A percentile compares a stretch with the other conserved stretches of the same genome.
phyloP scores from a whole-genome alignment of 2,797 vertebrate genomes.

The Rallus crepitans region DNA sequence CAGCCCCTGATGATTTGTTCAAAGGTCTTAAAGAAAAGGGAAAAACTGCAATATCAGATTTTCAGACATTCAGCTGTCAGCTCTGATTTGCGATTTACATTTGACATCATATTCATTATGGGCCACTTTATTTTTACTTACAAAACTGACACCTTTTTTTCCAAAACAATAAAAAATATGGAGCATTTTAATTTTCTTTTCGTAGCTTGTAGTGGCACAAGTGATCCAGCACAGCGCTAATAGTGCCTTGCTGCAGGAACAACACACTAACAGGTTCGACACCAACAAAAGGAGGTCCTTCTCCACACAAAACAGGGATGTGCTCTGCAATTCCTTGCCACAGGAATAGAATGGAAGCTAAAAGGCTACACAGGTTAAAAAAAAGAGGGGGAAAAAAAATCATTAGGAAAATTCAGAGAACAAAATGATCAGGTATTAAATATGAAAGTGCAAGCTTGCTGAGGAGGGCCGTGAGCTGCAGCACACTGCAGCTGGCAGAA shows the following conservation, averaged over 20 bases:
- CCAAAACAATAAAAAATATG: not conserved
- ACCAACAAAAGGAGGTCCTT: not conserved
- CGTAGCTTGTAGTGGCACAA: not conserved
- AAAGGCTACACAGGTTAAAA: not conserved
- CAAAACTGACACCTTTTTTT: not conserved
- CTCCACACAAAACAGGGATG: not conserved
- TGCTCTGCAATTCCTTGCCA: not conserved
- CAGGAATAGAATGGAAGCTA: not conserved
- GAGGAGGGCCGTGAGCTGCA: not conserved
- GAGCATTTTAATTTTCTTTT: not conserved
- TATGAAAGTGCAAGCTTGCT: not conserved
- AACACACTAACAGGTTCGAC: not conserved
- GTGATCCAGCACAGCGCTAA: not conserved
- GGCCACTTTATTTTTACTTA: slow-evolving; percentile 16
- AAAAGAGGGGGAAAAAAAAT: not conserved
- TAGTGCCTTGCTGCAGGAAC: not conserved
- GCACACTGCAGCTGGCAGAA: not conserved
- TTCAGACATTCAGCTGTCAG: slow-evolving; percentile 47
- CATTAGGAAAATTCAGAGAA: not conserved
- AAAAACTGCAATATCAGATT: slow-evolving; percentile 56
- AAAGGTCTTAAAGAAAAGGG: slow-evolving; percentile 58
- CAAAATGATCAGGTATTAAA: not conserved
- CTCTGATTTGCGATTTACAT: slow-evolving; percentile 40
- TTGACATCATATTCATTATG: slow-evolving; percentile 46
- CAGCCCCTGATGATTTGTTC: slow-evolving; percentile 58